phyloP scores from a whole-genome alignment of 53 echinoderm and acorn worm species.

The Arbacia lixula region DNA sequence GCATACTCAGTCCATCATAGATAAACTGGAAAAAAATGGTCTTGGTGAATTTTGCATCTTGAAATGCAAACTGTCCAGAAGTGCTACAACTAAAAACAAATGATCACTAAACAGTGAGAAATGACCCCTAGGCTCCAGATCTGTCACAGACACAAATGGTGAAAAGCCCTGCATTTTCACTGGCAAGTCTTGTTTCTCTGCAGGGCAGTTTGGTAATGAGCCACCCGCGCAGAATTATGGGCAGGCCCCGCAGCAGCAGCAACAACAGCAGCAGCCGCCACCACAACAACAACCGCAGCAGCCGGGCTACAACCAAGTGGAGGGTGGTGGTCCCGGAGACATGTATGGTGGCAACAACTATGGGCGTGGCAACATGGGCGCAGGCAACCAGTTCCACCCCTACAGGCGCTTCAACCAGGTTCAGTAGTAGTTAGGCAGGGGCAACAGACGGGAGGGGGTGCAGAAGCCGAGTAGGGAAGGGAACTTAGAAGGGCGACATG shows the following conservation, averaged over 20 bases:
- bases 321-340: not conserved
- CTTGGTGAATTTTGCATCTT: too few species aligned
- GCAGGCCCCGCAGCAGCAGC: constrained; percentile 24
- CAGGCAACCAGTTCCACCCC: constrained; percentile 33
- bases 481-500: too few species aligned
- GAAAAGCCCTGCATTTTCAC: too few species aligned
- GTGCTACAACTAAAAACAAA: too few species aligned
- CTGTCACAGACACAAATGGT: too few species aligned
- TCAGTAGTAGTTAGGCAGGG: constrained; percentile 9
- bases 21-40: too few species aligned
- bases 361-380: constrained; percentile 30
- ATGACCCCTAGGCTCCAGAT: too few species aligned
- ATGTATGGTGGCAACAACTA: constrained; percentile 29
- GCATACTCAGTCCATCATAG: too few species aligned
- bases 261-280: constrained; percentile 56
- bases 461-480: too few species aligned
- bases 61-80: too few species aligned
- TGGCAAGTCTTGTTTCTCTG: not conserved
- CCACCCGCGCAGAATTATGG: not conserved
- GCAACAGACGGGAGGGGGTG: too few species aligned
- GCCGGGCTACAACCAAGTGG: constrained; percentile 10
- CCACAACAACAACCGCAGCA: constrained; percentile 48
- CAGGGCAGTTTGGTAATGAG: constrained; percentile 25
- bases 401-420: constrained; percentile 45
- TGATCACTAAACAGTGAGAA: too few species aligned